Conservation (phyloP, 2,797 vertebrate genomes). For the Cercopithecus petaurista region DNA sequence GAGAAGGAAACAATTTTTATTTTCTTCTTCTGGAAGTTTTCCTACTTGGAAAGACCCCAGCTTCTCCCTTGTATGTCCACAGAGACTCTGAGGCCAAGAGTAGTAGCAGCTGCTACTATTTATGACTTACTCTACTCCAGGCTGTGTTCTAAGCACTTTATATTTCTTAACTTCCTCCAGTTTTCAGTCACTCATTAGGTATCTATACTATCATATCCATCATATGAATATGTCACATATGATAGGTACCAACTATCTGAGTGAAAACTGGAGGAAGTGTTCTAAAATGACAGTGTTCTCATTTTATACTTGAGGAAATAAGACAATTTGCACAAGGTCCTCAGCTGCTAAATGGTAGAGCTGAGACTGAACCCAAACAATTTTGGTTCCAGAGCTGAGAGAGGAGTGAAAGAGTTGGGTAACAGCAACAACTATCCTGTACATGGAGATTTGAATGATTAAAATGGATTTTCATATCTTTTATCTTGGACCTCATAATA, state of each 20-base stretch:
- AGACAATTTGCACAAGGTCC: neutral
- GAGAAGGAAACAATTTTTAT: neutral
- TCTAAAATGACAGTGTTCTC: neutral
- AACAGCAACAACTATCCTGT: neutral
- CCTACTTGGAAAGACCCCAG: neutral
- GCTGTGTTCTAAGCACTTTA: neutral
- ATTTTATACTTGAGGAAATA: conserved; percentile 37
- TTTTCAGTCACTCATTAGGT: neutral
- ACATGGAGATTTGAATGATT: neutral
- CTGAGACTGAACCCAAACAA: neutral
- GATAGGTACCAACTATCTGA: neutral
- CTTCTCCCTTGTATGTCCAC: neutral
- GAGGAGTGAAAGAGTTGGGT: neutral
- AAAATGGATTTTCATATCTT: conserved; percentile 4
- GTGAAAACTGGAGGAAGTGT: neutral
- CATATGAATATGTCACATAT: neutral
- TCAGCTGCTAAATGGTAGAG: neutral
- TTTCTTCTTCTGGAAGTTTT: conserved; percentile 25
- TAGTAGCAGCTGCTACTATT: neutral
- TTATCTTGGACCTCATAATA: neutral
- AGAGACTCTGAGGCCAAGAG: neutral
- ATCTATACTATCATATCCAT: neutral
- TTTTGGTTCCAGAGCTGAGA: conserved; percentile 42
- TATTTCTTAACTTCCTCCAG: conserved; percentile 7
- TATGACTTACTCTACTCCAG: neutral